Evolutionary conservation across 2,888 invertebrate genomes (phyloP), one percentile per base, ranked within the genome.

Genomic region (Synanthedon andrenaeformis): DNA sequence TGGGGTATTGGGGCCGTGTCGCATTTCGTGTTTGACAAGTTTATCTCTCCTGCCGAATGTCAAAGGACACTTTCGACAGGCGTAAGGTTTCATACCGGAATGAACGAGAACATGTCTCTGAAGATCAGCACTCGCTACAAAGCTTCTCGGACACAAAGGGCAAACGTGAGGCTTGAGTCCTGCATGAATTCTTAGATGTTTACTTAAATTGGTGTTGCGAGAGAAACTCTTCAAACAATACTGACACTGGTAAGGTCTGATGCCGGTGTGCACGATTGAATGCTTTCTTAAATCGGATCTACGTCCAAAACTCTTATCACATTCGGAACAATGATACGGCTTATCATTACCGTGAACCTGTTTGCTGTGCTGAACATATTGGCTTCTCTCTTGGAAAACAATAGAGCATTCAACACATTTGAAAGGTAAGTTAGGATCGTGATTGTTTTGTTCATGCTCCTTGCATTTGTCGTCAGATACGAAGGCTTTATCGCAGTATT

Each of bases 191-290:
- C 92, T 88, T 66, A 93, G 88, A 70, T 93, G 93, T 70, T 93
- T 93, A 55, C 92, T 92, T 48, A 93, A 81, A 74, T 93, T 93
- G n/a, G 93, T 93, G 62, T 93, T 93, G 23, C 93, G 84, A 4
- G 93, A 93, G 69, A 94, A 94, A 54, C 92, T 92, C 74, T 94
- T 94, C 42, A 89, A 86, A 67, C 93, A 94, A 59, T 92, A 90
- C 28, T 89, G 89, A 69, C 93, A 94, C 23, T 92, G 91, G 70
- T 90, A 93, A 1, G 93, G 93, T 59, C 93, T 89, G 51, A 91
- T 89, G 4, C 93, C 93, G n/a, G 93, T 92, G 63, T 94, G 94
- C 0, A 93, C 93, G 59, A 93, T 91, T 35, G 92, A 92, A 75
- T 93, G 93, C 63, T 93, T 93, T 58, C 92, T 87, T 48, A 93